These are phyloP conservation scores for Micoletzkya japonica DNA, from an alignment of 2,888 invertebrate genomes.

Conservation along the genomic window DNA sequence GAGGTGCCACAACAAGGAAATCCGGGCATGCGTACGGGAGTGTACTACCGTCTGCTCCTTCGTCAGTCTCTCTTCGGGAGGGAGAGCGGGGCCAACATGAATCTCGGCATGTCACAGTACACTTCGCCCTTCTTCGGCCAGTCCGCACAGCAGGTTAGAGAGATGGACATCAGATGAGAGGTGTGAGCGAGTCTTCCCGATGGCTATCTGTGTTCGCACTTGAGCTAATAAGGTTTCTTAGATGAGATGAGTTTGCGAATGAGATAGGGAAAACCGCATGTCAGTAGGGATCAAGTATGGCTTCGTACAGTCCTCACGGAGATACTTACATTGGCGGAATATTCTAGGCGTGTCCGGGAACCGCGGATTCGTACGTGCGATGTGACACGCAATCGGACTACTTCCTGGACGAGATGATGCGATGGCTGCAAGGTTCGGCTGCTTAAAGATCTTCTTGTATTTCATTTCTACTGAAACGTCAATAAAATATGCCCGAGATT, in stretches of 20 bases:
- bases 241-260: too few species aligned
- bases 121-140: conserved; percentile 55
- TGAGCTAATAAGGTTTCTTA: too few species aligned
- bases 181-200: neutral
- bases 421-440: conserved; percentile 52
- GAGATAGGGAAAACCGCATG: too few species aligned
- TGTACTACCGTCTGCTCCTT: conserved; percentile 59
- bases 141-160: conserved; percentile 31
- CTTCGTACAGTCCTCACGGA: too few species aligned
- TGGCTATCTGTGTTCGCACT: neutral
- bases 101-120: conserved; percentile 42
- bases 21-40: conserved; percentile 50
- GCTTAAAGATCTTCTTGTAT: neutral
- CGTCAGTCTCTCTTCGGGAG: conserved; percentile 60
- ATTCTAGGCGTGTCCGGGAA: conserved; percentile 57
- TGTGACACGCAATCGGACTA: conserved; percentile 57
- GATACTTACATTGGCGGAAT: too few species aligned
- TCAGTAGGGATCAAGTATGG: too few species aligned
- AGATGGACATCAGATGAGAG: neutral
- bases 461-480: too few species aligned
- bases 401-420: conserved; percentile 63
- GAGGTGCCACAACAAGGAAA: conserved; percentile 57
- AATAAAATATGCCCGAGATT: too few species aligned
- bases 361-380: conserved; percentile 56
- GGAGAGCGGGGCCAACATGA: conserved; percentile 50